These are phyloP conservation scores for Aphis gossypii DNA, from an alignment of 1,140 invertebrate species.

Conservation along the genomic window DNA sequence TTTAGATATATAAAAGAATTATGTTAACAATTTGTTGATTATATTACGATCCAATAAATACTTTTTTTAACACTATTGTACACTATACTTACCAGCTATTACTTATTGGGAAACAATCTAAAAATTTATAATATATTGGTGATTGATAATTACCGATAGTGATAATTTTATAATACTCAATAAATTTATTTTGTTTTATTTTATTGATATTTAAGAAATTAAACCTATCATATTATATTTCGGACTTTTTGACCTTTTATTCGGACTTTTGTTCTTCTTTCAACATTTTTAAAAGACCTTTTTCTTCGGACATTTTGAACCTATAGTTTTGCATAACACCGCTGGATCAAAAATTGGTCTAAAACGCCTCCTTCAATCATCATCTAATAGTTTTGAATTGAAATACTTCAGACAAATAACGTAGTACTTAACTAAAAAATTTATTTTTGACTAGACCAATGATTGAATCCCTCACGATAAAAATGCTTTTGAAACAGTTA, in stretches of 20 bases:
- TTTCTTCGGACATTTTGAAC: too few relatives aligned
- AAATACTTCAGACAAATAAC: background rate
- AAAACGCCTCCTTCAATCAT: background rate
- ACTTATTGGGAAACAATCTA: background rate
- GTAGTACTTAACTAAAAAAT: background rate
- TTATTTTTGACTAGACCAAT: background rate
- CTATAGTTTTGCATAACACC: too few relatives aligned
- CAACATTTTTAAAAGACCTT: background rate
- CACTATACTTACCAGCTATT: background rate
- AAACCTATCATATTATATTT: background rate
- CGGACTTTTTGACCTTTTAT: background rate
- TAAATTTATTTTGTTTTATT: background rate
- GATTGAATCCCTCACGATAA: background rate
- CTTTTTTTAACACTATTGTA: background rate
- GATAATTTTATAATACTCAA: background rate
- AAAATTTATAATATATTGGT: too few relatives aligned
- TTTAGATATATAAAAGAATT: background rate
- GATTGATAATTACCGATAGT: background rate
- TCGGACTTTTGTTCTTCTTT: background rate
- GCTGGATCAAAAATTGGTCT: too few relatives aligned
- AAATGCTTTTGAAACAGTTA: background rate
- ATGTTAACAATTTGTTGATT: background rate
- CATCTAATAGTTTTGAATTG: background rate
- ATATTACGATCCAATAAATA: background rate
- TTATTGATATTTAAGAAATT: background rate